Percentiles rank a stretch among this genome's conserved stretches.
phyloP scores from a whole-genome alignment of 2,888 invertebrate species.

The Chalcis sispes region DNA sequence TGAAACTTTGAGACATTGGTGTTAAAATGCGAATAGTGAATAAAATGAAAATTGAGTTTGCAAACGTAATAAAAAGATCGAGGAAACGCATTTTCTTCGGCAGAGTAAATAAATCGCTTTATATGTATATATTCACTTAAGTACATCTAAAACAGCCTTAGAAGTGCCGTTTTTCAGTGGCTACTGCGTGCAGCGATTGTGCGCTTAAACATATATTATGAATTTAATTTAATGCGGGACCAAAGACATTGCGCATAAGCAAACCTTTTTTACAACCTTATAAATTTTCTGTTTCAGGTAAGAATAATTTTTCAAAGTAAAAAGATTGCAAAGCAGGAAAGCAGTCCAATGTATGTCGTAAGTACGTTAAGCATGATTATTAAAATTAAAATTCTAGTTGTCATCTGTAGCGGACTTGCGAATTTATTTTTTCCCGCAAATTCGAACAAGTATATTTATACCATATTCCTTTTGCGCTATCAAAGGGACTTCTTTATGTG shows the following conservation, averaged over 20 bases:
- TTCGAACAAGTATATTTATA: background rate
- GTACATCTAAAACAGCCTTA: no score
- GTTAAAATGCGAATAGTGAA: background rate
- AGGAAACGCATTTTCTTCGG: no score
- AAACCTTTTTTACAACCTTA: background rate
- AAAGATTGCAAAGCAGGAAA: background rate
- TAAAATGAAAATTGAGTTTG: no score
- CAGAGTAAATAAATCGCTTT: no score
- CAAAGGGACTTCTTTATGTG: background rate
- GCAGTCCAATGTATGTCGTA: background rate
- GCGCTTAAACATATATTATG: background rate
- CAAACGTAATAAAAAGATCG: no score
- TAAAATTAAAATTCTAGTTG: slow-evolving; percentile 2
- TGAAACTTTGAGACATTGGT: slow-evolving; percentile 12
- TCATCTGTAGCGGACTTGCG: background rate
- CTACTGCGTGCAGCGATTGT: background rate
- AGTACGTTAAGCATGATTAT: slow-evolving; percentile 11
- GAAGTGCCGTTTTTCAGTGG: no score
- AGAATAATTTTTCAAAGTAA: slow-evolving; percentile 44
- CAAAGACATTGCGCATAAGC: background rate
- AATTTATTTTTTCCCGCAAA: slow-evolving; percentile 9
- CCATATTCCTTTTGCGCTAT: background rate
- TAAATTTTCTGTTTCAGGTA: slow-evolving; percentile 64
- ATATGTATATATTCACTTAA: no score
- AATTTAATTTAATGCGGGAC: background rate